Percentiles rank a stretch among this genome's conserved stretches.
Evolutionary conservation across 2,888 invertebrate genomes (phyloP).

Genomic region (Tineola bisselliella): DNA sequence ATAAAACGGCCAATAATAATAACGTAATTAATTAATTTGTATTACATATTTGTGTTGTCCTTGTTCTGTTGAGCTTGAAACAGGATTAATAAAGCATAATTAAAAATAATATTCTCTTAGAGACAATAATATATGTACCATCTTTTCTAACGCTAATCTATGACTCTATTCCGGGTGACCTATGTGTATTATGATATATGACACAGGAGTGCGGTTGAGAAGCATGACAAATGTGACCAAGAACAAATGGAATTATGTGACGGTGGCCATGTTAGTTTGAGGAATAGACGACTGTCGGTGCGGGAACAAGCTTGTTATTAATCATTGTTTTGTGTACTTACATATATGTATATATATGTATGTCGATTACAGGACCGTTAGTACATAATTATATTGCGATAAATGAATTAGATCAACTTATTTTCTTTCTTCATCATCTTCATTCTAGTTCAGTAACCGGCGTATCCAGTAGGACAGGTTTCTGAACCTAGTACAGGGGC

Average conservation of each 20-base stretch:
- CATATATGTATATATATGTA: not conserved
- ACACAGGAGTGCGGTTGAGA: conserved; percentile 47
- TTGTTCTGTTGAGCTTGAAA: no score
- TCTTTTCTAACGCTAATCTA: not conserved
- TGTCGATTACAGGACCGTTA: not conserved
- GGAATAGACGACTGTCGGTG: conserved; percentile 4
- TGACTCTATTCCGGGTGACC: conserved; percentile 20
- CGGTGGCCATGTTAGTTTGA: not conserved
- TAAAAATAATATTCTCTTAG: not conserved
- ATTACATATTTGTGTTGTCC: no score
- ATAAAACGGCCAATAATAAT: no score
- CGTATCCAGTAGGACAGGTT: no score
- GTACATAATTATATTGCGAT: no score
- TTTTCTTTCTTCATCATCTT: no score
- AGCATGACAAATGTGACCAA: conserved; percentile 52
- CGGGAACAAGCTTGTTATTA: not conserved
- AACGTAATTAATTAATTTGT: no score
- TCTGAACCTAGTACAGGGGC: no score
- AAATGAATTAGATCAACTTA: no score
- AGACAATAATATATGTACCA: not conserved
- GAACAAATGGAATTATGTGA: conserved; percentile 14
- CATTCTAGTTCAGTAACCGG: no score
- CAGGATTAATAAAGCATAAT: no score
- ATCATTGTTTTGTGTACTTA: not conserved
- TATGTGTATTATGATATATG: conserved; percentile 50